Conservation (phyloP, 2,797 vertebrate species). For the Psittacula derbiana region DNA sequence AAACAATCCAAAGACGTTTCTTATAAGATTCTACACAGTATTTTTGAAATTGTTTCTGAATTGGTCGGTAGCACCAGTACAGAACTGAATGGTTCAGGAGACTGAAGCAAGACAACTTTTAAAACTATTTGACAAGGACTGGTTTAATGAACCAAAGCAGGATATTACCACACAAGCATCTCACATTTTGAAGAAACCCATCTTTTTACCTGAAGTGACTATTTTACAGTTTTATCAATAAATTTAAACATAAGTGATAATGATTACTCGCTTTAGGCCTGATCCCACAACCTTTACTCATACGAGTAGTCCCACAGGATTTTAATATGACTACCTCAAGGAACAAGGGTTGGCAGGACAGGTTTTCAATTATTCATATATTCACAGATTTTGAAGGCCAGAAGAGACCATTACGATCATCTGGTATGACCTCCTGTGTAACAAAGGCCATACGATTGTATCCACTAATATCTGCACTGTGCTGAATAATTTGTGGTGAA, state of each 20-base stretch:
- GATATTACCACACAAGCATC: not conserved
- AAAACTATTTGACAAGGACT: not conserved
- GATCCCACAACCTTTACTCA: constrained; percentile 53
- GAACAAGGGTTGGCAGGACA: constrained; percentile 27
- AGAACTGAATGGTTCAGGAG: not conserved
- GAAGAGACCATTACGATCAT: constrained; percentile 60
- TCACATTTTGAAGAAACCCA: not conserved
- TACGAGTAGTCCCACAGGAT: constrained; percentile 24
- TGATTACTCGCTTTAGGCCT: constrained; percentile 43
- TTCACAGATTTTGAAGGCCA: constrained; percentile 58
- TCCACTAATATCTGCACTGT: not conserved
- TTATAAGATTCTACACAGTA: not conserved
- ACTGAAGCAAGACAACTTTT: not conserved
- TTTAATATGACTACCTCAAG: constrained; percentile 23
- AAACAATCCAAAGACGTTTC: not conserved
- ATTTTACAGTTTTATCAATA: constrained; percentile 51
- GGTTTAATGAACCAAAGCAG: not conserved
- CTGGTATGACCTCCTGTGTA: constrained; percentile 43
- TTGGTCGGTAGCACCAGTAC: not conserved
- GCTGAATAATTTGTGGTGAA: not conserved
- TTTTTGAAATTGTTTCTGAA: not conserved
- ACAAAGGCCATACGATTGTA: not conserved
- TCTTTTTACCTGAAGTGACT: not conserved
- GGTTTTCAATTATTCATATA: constrained; percentile 63
- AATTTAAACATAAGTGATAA: constrained; percentile 51